A percentile compares a stretch with the other conserved stretches of the same genome.
These are phyloP conservation scores for Mionectes macconnelli DNA, from an alignment of 2,113 vertebrate species.

Conservation along the genomic window DNA sequence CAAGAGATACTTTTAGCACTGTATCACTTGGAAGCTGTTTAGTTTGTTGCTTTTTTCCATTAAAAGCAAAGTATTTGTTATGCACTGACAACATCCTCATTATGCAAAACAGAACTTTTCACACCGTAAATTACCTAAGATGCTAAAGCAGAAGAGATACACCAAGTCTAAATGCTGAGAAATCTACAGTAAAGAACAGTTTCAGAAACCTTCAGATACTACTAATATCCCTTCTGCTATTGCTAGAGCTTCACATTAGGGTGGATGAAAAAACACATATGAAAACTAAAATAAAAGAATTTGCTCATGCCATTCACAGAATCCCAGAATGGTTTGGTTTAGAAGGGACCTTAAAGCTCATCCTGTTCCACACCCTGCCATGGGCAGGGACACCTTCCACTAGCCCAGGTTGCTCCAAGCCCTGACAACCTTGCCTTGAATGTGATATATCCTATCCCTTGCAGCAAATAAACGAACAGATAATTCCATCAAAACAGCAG, in stretches of 20 bases:
- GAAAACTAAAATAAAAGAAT: background rate
- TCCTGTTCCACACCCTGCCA: background rate
- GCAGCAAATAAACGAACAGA: background rate
- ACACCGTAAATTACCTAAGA: background rate
- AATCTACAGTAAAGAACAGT: background rate
- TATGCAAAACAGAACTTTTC: background rate
- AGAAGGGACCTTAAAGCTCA: background rate
- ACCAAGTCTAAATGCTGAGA: background rate
- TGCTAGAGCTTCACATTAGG: background rate
- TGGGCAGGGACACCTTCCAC: background rate
- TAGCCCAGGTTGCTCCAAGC: background rate
- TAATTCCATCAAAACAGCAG: background rate
- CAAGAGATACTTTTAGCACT: background rate
- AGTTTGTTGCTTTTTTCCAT: background rate
- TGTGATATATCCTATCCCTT: background rate
- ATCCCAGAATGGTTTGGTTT: background rate
- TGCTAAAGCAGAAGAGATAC: background rate
- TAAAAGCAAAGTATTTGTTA: background rate
- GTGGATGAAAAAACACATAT: background rate
- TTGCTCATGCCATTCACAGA: background rate
- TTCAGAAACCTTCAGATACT: background rate
- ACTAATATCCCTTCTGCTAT: background rate
- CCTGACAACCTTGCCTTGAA: background rate
- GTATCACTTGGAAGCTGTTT: background rate
- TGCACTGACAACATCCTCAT: background rate